Percentiles rank a stretch among this genome's conserved stretches.
Conservation (phyloP, 1,140 invertebrate species). For the Metaphire vulgaris region DNA sequence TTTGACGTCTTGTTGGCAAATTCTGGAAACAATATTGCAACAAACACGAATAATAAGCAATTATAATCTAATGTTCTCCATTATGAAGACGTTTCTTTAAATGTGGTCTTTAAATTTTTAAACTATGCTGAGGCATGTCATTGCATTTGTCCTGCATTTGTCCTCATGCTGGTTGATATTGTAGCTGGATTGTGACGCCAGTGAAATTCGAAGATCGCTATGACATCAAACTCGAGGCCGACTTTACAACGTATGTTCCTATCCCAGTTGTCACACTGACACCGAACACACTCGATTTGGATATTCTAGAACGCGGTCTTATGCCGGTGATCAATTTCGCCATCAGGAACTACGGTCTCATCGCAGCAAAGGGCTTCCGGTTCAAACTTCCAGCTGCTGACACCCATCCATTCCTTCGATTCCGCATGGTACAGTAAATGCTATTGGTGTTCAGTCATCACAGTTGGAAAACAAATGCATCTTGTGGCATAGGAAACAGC, state of each 20-base stretch:
- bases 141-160: background rate
- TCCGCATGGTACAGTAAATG: slow-evolving; percentile 30
- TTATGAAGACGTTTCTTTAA: background rate
- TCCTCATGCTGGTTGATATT: background rate
- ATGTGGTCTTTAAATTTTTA: no score
- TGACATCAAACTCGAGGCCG: slow-evolving; percentile 31
- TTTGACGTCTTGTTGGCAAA: background rate
- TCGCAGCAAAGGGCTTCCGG: slow-evolving; percentile 33
- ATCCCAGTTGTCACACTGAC: slow-evolving; percentile 30
- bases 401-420: slow-evolving; percentile 30
- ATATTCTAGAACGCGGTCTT: no score
- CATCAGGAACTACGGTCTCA: slow-evolving; percentile 36
- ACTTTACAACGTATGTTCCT: slow-evolving; percentile 34
- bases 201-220: slow-evolving; percentile 33
- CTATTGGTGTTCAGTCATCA: no score
- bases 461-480: no score
- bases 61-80: background rate
- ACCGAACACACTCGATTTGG: slow-evolving; percentile 31
- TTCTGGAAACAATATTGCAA: background rate
- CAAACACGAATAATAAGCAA: background rate
- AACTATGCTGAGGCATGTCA: no score
- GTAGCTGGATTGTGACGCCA: slow-evolving; percentile 31
- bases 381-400: slow-evolving; percentile 30
- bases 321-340: slow-evolving; percentile 30
- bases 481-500: no score